Percentiles rank a stretch among this genome's conserved stretches.
phyloP scores from a whole-genome alignment of 2,888 invertebrate genomes.

The Chromoteleia sp. region DNA sequence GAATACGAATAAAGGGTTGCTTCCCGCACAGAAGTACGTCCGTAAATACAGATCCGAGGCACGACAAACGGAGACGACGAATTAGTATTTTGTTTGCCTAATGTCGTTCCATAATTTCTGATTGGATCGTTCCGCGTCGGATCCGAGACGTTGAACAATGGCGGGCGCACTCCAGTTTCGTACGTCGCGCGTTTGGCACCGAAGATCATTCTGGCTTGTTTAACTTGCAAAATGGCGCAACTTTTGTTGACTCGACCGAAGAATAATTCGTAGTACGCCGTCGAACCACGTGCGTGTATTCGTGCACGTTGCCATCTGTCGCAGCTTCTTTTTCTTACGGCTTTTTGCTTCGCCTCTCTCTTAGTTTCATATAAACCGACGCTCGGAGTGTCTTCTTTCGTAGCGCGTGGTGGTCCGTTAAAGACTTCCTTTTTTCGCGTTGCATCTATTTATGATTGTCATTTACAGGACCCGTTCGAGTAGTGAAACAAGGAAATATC shows the following conservation, averaged over 20 bases:
- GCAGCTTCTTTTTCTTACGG: constrained; percentile 30
- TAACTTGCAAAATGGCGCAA: background rate
- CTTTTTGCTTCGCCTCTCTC: constrained; percentile 27
- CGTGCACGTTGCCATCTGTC: constrained; percentile 44
- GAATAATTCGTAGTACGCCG: constrained; percentile 17
- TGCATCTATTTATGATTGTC: constrained; percentile 35
- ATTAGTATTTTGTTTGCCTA: constrained; percentile 7
- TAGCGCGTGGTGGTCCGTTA: constrained; percentile 21
- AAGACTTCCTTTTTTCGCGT: constrained; percentile 7
- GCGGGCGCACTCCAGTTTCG: too few relatives aligned
- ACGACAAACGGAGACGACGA: constrained; percentile 29
- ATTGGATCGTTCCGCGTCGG: too few relatives aligned
- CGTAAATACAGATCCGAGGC: constrained; percentile 25
- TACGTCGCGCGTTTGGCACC: too few relatives aligned
- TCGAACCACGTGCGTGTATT: constrained; percentile 26
- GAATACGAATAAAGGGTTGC: constrained; percentile 16
- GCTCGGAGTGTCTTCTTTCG: constrained; percentile 37
- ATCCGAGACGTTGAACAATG: too few relatives aligned
- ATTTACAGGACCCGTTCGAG: constrained; percentile 2
- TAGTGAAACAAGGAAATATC: too few relatives aligned
- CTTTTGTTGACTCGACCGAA: constrained; percentile 6
- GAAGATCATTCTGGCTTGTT: background rate
- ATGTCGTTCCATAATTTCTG: background rate
- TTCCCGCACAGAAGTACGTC: constrained; percentile 8
- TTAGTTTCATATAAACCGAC: constrained; percentile 24